Evolutionary conservation across 2,888 invertebrate species (phyloP), one percentile per base, ranked within the genome.

Genomic region (Cremastinae sp.): DNA sequence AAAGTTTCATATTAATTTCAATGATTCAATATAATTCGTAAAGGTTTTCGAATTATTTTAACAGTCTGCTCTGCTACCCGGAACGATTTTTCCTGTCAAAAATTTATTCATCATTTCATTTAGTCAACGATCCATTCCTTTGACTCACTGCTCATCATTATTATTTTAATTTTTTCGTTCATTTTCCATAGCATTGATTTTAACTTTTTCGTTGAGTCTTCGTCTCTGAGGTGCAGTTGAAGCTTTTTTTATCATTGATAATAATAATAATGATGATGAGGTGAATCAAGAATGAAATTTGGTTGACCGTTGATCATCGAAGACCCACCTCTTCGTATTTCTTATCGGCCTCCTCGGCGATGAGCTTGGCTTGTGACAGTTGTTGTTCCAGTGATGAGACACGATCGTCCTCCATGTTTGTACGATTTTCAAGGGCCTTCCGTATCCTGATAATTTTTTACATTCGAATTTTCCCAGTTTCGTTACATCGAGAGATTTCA

Each of bases 281-380:
- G n/a, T 12, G 45, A 45, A 12, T 2, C 45, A 18, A 16, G 7
- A 18, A 10, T 7, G 16, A 8, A 1, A 4, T 9, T 49, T 49
- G 8, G 2, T 49, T 18, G 8, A 9, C 18, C 49, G 18, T 49
- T 10, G 45, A 45, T 45, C 12, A 14, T 12, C 55, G 16, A 64
- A 74, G 82, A 89, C 89, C 89, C 89, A 99, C 99, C 98, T 99
- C 99, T 94, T 99, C 99, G 91, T 99, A 99, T 96, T 99, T 99
- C 92, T 98, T 97, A 93, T 99, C 99, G 85, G 98, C 98, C 93
- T 99, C 99, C 92, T 99, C 99, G 84, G 99, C 99, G 92, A 99
- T 98, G 92, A 97, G 95, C 93, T 98, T 98, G 90, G 99, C 99
- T 92, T 99, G 98, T 86, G 98, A 94, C 90, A 99, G 95, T 92